phyloP scores from a whole-genome alignment of 2,113 vertebrate genomes.

The Salvator merianae region DNA sequence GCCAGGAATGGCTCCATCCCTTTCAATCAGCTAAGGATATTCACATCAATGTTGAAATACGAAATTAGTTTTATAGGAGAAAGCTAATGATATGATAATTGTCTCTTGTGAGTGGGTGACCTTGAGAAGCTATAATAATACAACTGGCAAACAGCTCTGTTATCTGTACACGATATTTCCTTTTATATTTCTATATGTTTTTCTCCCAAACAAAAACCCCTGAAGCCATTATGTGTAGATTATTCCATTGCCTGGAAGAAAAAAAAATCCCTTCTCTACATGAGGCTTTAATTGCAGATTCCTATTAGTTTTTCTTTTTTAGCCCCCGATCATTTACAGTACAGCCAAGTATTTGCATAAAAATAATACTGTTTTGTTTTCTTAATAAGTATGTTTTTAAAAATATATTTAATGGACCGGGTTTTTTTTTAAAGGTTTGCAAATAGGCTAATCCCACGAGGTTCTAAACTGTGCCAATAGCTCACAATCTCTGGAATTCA shows the following conservation, averaged over 20 bases:
- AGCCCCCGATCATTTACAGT: background rate
- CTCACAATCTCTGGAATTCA: background rate
- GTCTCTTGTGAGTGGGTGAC: conserved; percentile 56
- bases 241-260: background rate
- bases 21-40: conserved; percentile 52
- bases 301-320: background rate
- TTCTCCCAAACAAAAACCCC: conserved; percentile 15
- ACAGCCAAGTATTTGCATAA: background rate
- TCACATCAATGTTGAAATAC: conserved; percentile 57
- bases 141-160: conserved; percentile 22
- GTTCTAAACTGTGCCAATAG: background rate
- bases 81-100: conserved; percentile 59
- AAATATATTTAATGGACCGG: background rate
- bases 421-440: background rate
- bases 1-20: conserved; percentile 38
- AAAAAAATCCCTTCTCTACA: background rate
- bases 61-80: conserved; percentile 59
- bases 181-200: background rate
- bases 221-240: conserved; percentile 20
- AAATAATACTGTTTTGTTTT: conserved; percentile 1
- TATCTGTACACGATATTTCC: conserved; percentile 3
- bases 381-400: background rate
- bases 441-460: background rate
- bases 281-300: background rate
- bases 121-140: conserved; percentile 51